Conservation (phyloP, 2,113 vertebrate species). For the Calonectris borealis region DNA sequence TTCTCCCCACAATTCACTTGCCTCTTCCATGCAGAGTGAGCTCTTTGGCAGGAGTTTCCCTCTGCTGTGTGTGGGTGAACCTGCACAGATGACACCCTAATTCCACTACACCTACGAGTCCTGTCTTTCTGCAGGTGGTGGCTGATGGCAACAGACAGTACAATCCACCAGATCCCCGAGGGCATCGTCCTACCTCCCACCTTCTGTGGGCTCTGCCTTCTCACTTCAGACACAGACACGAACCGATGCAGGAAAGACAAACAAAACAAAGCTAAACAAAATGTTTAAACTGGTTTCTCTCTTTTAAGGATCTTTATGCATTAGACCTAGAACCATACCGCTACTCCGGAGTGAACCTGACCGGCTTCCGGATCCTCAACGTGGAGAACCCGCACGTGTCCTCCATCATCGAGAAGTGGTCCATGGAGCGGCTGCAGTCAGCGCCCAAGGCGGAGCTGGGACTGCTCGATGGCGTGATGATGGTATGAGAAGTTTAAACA, state of each 20-base stretch:
- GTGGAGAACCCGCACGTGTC: constrained; percentile 94
- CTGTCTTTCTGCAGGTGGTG: background rate
- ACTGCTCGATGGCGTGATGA: constrained; percentile 93
- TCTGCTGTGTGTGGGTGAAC: background rate
- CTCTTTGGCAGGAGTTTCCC: background rate
- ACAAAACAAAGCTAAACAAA: background rate
- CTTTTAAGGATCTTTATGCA: constrained; percentile 92
- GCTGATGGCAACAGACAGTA: background rate
- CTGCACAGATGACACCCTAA: background rate
- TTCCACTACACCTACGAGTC: background rate
- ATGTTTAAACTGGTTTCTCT: constrained; percentile 44
- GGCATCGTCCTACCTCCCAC: background rate
- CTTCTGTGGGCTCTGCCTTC: background rate
- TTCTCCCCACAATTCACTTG: background rate
- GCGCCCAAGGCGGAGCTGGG: constrained; percentile 88
- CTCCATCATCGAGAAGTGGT: constrained; percentile 96
- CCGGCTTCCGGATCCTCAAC: constrained; percentile 96
- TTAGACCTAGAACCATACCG: constrained; percentile 97
- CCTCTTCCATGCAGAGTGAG: background rate
- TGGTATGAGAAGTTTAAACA: constrained; percentile 77
- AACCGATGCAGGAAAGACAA: background rate
- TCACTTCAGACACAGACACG: background rate
- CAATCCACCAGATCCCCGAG: background rate
- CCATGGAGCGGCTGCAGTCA: constrained; percentile 89
- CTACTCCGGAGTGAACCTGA: constrained; percentile 98